Percentiles rank a stretch among this genome's conserved stretches.
phyloP scores from a whole-genome alignment of 1,140 invertebrate species.

The Triops longicaudatus region DNA sequence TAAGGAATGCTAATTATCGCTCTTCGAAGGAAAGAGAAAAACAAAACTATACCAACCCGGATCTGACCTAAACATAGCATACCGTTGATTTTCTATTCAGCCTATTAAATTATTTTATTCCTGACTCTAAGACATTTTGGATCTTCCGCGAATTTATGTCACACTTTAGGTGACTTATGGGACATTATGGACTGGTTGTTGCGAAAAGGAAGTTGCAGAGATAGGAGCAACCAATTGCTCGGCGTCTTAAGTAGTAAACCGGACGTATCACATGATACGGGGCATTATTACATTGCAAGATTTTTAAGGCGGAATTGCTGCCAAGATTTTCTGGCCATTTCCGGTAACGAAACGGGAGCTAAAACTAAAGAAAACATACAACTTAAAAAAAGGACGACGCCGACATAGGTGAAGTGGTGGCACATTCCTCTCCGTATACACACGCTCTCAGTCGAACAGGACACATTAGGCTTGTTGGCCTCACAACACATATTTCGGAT shows the following conservation, averaged over 20 bases:
- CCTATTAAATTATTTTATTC: too few species aligned
- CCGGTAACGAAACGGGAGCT: background rate
- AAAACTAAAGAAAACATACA: background rate
- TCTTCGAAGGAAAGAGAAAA: background rate
- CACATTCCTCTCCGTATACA: background rate
- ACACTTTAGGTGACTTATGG: too few species aligned
- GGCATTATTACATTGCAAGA: too few species aligned
- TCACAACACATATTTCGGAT: background rate
- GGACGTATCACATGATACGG: too few species aligned
- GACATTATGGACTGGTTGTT: too few species aligned
- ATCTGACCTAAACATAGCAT: background rate
- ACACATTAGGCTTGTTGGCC: slow-evolving; percentile 9
- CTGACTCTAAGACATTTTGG: too few species aligned
- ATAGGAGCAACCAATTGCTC: too few species aligned
- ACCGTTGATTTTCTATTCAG: too few species aligned
- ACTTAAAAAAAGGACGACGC: background rate
- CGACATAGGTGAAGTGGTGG: background rate
- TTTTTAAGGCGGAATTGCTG: background rate
- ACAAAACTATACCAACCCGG: background rate
- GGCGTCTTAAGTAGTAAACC: too few species aligned
- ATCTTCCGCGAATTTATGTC: too few species aligned
- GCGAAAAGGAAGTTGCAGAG: too few species aligned
- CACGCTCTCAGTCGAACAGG: background rate
- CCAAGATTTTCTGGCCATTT: background rate
- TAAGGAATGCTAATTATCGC: background rate